Base-by-base conservation (phyloP, 2,888 invertebrate genomes). In the Tetheella fluctuosa region DNA sequence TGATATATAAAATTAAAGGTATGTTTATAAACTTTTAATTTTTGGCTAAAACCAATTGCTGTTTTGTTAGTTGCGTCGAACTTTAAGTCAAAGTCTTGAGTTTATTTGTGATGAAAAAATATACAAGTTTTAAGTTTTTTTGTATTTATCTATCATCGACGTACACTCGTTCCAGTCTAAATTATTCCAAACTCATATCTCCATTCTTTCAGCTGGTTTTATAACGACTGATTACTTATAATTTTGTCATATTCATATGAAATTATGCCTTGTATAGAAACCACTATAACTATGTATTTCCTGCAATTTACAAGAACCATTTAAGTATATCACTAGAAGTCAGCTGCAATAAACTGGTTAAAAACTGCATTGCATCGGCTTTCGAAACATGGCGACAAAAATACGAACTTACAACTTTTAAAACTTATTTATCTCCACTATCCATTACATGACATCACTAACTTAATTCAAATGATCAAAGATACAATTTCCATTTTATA, bases 301-400 rank as follows among this genome's bases (percentile, higher is more conserved):
- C 68, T 63, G 65, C 62, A 64, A 58, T 69, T 67, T 59, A 66
- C 65, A 55, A 59, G 61, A 61, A 60, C 64, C 63, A 65, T 68
- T 68, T 70, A 71, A 63, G 69, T 64, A 61, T 20, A 17, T 54
- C 37, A 17, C 34, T 59, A 60, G 64, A 62, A 64, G 64, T 57
- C 62, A 78, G 74, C 77, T 75, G 77, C 74, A 64, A 63, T 63
- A 64, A 83, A 84, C 83, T 63, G 74, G 84, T 83, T 85, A 76
- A 80, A 81, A 82, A 80, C 83, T 80, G 76, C 83, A 83, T 79
- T 80, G 71, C 77, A 75, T 77, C 79, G 70, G 78, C 84, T 89
- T 90, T 89, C 88, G 80, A 89, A 88, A 86, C 72, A 71, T 70
- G 67, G 62, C 65, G 68, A 71, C 75, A 76, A 75, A 78, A 48